These are phyloP conservation scores for Gambelia wislizenii DNA, from an alignment of 2,797 vertebrate species.

Conservation along the genomic window DNA sequence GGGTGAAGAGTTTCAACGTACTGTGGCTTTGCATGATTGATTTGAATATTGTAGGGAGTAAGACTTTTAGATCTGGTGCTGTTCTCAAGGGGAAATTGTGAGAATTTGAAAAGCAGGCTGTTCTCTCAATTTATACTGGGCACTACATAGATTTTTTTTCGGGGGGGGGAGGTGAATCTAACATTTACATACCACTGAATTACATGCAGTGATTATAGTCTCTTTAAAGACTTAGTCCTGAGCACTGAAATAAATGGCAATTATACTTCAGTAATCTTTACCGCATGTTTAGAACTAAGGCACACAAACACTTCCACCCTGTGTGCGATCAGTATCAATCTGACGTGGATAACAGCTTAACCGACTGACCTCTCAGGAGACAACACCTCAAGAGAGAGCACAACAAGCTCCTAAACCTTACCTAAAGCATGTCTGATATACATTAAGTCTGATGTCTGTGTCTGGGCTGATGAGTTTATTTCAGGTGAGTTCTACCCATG, in stretches of 20 bases:
- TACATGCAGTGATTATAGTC: neutral
- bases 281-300: neutral
- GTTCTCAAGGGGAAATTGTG: neutral
- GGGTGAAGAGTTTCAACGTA: too few species aligned
- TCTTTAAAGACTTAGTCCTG: neutral
- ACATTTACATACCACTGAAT: neutral
- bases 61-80: neutral
- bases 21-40: too few species aligned
- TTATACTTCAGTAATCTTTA: neutral
- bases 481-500: neutral
- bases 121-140: neutral
- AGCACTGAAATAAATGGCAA: neutral
- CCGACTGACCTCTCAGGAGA: neutral
- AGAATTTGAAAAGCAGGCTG: too few species aligned
- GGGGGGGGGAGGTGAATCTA: too few species aligned
- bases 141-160: neutral
- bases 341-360: neutral
- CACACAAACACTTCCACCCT: neutral
- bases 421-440: neutral
- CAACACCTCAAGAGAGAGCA: neutral
- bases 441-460: neutral
- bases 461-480: slow-evolving; percentile 6
- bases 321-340: neutral
- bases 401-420: neutral
- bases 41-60: too few species aligned